Percentiles rank a stretch among this genome's conserved stretches.
These are phyloP conservation scores for Paralichthys olivaceus DNA, from an alignment of 2,113 vertebrate genomes.

Conservation along the genomic window DNA sequence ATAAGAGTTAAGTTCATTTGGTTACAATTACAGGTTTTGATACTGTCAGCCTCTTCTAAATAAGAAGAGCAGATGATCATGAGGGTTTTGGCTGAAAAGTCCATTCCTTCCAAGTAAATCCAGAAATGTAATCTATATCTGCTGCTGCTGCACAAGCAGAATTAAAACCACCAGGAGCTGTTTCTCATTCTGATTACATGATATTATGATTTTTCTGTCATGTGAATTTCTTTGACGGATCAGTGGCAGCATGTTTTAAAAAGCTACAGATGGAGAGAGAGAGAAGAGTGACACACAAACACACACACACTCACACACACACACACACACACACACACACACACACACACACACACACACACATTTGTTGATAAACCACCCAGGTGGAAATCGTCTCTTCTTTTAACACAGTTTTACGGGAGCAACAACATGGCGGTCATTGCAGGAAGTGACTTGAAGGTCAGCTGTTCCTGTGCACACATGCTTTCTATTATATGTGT, in stretches of 20 bases:
- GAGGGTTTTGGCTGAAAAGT: background rate
- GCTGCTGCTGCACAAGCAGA: background rate
- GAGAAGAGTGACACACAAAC: constrained; percentile 9
- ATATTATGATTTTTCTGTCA: background rate
- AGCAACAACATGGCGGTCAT: constrained; percentile 52
- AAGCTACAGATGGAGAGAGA: background rate
- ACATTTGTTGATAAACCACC: constrained; percentile 54
- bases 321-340: constrained; percentile 24
- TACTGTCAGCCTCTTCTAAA: background rate
- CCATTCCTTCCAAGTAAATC: background rate
- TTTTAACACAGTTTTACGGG: constrained; percentile 50
- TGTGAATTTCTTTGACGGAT: background rate
- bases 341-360: constrained; percentile 10
- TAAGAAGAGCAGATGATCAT: background rate
- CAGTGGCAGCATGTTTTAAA: background rate
- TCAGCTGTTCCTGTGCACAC: constrained; percentile 54
- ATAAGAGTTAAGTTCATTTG: too few species aligned
- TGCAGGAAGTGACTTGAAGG: constrained; percentile 61
- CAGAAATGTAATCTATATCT: background rate
- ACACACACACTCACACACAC: constrained; percentile 15
- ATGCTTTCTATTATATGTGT: constrained; percentile 50
- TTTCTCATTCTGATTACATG: constrained; percentile 4
- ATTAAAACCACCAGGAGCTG: background rate
- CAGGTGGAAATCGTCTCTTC: constrained; percentile 55
- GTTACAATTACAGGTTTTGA: too few species aligned